A percentile compares a stretch with the other conserved stretches of the same genome.
These are phyloP conservation scores for Desoria tigrina DNA, from an alignment of 2,888 invertebrate species.

Conservation along the genomic window DNA sequence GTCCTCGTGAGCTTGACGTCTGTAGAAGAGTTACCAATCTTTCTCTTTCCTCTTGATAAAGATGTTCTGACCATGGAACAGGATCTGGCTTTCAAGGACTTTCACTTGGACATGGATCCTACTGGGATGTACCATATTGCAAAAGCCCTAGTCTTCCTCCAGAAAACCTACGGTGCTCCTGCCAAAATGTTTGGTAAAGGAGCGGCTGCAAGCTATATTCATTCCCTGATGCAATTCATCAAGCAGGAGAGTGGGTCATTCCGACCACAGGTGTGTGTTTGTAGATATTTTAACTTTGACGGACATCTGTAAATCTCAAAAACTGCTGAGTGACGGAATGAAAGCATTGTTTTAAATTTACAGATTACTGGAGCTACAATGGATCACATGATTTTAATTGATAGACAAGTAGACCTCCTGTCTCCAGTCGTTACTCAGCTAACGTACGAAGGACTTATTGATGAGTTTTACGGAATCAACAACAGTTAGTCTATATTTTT, in stretches of 20 bases:
- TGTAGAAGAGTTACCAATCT: conserved; percentile 81
- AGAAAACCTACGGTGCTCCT: conserved; percentile 85
- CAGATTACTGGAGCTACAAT: conserved; percentile 64
- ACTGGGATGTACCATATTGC: conserved; percentile 85
- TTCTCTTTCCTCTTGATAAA: conserved; percentile 85
- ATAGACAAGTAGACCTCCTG: conserved; percentile 86
- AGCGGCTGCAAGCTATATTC: conserved; percentile 80
- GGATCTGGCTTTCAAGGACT: conserved; percentile 76
- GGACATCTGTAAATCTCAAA: conserved; percentile 38
- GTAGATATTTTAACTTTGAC: too few relatives aligned
- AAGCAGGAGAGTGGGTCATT: conserved; percentile 64
- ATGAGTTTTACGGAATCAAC: conserved; percentile 88
- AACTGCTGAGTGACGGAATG: not conserved
- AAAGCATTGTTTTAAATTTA: not conserved
- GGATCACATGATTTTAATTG: conserved; percentile 85
- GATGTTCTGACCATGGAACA: conserved; percentile 92
- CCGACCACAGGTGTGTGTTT: conserved; percentile 57
- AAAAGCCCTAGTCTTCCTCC: conserved; percentile 79
- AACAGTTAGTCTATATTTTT: conserved; percentile 64
- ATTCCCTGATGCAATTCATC: conserved; percentile 79
- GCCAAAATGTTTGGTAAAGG: conserved; percentile 89
- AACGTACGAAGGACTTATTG: conserved; percentile 96
- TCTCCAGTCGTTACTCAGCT: conserved; percentile 91
- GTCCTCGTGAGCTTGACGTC: conserved; percentile 74
- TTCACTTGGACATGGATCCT: conserved; percentile 83